Conservation (phyloP, 2,113 vertebrate species). For the Indicator indicator region DNA sequence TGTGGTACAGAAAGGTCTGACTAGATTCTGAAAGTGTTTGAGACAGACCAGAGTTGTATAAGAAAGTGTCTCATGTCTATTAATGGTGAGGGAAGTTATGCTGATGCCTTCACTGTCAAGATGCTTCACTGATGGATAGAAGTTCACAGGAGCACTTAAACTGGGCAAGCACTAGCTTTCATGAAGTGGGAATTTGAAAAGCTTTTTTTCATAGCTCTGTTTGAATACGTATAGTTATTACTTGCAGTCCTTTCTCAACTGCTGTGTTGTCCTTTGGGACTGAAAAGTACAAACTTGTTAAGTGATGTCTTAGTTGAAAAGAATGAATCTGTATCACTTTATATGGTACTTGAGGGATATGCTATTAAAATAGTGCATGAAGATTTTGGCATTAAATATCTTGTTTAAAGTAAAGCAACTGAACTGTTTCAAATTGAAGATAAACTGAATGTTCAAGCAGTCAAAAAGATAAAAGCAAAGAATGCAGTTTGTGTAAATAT, state of each 20-base stretch:
- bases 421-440: neutral
- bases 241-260: neutral
- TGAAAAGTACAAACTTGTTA: neutral
- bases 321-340: neutral
- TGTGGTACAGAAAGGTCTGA: neutral
- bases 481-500: constrained; percentile 27
- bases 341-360: neutral
- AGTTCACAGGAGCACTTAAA: neutral
- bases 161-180: neutral
- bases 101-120: neutral
- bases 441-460: constrained; percentile 14
- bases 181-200: neutral
- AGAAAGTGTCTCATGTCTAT: neutral
- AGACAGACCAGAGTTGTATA: fast-evolving
- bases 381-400: neutral
- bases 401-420: constrained; percentile 18
- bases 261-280: neutral
- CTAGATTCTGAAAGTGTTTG: neutral
- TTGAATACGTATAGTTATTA: neutral
- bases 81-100: fast-evolving
- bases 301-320: neutral
- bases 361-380: neutral
- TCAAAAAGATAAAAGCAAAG: constrained; percentile 25
- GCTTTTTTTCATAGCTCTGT: neutral
- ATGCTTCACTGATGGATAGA: neutral